A percentile compares a stretch with the other conserved stretches of the same genome.
Evolutionary conservation across 2,113 vertebrate genomes (phyloP).

Genomic region (Atherinomorus stipes): DNA sequence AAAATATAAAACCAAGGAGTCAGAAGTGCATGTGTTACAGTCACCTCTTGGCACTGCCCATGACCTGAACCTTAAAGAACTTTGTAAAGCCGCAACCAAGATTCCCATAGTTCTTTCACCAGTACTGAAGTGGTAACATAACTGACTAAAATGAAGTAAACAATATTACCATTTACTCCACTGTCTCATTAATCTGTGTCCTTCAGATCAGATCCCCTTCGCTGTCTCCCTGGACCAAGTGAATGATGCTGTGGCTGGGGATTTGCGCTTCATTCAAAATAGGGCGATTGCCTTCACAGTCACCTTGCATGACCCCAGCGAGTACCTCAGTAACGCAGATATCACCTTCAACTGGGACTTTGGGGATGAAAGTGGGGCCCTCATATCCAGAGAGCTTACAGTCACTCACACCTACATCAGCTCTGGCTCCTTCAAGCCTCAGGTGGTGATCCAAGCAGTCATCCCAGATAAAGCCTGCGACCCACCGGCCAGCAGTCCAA

Average conservation of each 20-base stretch:
- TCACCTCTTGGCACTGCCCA: too few species aligned
- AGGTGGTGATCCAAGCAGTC: constrained; percentile 90
- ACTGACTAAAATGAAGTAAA: not conserved
- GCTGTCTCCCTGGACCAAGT: constrained; percentile 88
- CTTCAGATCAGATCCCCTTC: constrained; percentile 93
- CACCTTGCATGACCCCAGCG: constrained; percentile 92
- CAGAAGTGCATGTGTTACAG: too few species aligned
- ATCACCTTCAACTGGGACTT: constrained; percentile 96
- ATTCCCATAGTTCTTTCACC: not conserved
- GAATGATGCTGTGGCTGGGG: constrained; percentile 72
- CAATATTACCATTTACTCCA: not conserved
- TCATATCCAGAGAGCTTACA: constrained; percentile 87
- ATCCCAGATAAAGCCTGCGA: constrained; percentile 87
- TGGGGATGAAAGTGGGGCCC: constrained; percentile 90
- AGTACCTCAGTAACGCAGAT: constrained; percentile 87
- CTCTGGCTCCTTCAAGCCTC: constrained; percentile 83
- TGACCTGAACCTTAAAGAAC: too few species aligned
- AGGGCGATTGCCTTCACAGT: constrained; percentile 88
- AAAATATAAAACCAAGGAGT: too few species aligned
- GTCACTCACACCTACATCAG: constrained; percentile 91
- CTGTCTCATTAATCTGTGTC: not conserved
- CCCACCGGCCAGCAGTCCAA: constrained; percentile 51
- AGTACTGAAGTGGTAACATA: not conserved
- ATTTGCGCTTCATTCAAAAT: constrained; percentile 88
- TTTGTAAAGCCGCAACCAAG: not conserved